Percentiles rank a stretch among this genome's conserved stretches.
Conservation (phyloP, 2,797 vertebrate species). For the Brachyalestes nurse region DNA sequence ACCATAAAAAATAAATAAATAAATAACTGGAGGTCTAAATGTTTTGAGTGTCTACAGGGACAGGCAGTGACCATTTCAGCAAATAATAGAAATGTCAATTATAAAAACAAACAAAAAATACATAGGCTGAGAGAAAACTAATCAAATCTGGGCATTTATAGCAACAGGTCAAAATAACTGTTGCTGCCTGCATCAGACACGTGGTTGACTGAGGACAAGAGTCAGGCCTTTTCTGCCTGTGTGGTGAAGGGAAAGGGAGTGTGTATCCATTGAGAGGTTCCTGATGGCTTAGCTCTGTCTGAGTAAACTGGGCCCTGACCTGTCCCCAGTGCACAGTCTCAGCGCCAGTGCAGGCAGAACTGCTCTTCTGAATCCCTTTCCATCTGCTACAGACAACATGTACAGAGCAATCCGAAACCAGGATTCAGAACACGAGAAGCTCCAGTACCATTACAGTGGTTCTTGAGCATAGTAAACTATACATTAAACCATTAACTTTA, state of each 20-base stretch:
- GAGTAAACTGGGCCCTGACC: slow-evolving; percentile 37
- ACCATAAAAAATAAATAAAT: background rate
- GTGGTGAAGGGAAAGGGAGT: slow-evolving; percentile 27
- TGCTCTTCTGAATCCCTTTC: slow-evolving; percentile 25
- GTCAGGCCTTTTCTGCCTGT: background rate
- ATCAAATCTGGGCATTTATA: background rate
- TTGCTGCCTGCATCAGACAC: background rate
- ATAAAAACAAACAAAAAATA: background rate
- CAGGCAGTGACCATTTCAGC: slow-evolving; percentile 4
- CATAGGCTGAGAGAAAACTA: background rate
- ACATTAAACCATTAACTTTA: too few relatives aligned
- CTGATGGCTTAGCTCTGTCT: slow-evolving; percentile 33
- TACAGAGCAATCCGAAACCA: slow-evolving; percentile 16
- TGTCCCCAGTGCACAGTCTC: slow-evolving; percentile 35
- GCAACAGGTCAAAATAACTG: background rate
- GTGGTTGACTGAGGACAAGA: slow-evolving; percentile 4
- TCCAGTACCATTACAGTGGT: slow-evolving; percentile 16
- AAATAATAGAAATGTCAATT: background rate
- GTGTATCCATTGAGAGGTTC: slow-evolving; percentile 31
- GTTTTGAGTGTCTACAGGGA: background rate
- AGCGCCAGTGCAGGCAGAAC: slow-evolving; percentile 8
- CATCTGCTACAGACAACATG: slow-evolving; percentile 44
- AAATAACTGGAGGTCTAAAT: background rate
- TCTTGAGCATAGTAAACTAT: background rate
- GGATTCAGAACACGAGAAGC: slow-evolving; percentile 19